phyloP scores from a whole-genome alignment of 2,888 invertebrate genomes.

The Nomada ferruginata region DNA sequence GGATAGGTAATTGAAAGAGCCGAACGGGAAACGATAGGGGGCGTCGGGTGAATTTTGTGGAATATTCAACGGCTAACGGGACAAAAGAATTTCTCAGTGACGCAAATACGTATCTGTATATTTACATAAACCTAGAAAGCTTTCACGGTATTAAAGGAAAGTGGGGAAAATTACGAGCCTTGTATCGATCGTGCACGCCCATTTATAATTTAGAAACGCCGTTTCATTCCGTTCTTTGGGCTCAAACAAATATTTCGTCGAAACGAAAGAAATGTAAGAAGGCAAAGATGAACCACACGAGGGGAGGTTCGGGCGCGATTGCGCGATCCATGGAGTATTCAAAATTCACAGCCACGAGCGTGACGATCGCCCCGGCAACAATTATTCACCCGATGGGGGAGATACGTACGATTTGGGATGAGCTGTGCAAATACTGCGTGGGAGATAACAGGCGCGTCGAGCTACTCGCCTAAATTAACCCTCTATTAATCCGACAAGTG shows the following conservation, averaged over 20 bases:
- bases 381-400: constrained; percentile 77
- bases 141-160: too few relatives aligned
- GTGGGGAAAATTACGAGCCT: too few relatives aligned
- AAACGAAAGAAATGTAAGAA: background rate
- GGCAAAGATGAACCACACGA: background rate
- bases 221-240: too few relatives aligned
- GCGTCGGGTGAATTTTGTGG: background rate
- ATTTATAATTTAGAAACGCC: too few relatives aligned
- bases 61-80: background rate
- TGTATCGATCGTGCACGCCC: too few relatives aligned
- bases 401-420: constrained; percentile 76
- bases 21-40: background rate
- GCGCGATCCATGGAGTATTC: constrained; percentile 51
- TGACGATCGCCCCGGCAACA: constrained; percentile 74
- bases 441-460: constrained; percentile 80
- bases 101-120: too few relatives aligned
- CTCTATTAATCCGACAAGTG: constrained; percentile 80
- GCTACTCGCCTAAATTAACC: constrained; percentile 80
- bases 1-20: background rate
- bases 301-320: constrained; percentile 43
- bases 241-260: too few relatives aligned
- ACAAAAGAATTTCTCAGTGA: background rate
- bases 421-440: constrained; percentile 82
- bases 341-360: constrained; percentile 77
- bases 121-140: too few relatives aligned